Base-by-base conservation (phyloP, 1,140 invertebrate species). In the Colletes latitarsis region DNA sequence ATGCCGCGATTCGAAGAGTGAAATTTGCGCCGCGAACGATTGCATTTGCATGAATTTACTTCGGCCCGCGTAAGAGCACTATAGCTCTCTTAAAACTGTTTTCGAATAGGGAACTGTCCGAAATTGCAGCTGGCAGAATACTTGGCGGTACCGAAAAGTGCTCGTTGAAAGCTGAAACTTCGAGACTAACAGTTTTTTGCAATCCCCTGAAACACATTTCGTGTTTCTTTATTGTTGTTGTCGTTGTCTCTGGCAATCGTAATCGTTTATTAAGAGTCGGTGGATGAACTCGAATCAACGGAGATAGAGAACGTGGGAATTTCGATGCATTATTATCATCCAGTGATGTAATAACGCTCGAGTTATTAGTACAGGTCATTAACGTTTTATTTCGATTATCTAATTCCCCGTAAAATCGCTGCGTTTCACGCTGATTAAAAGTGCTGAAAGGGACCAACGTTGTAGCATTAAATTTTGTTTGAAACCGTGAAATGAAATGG, bases 351-450 rank as follows among this genome's bases (percentile, higher is more conserved):
- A 78, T 78, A 53, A 78, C 63, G 62, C 57, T 49, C 58, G n/a
- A 43, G 58, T 78, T 78, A 78, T 78, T 78, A 78, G 52, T 21
- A 58, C 58, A 62, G 9, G 68, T 17, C 58, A 53, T 78, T 72
- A 78, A 21, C 46, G 30, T 72, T 78, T 78, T 78, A 72, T 52
- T 71, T 53, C 21, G 57, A 39, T 77, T 62, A 62, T 62, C 46
- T 71, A 77, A 77, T 77, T 60, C 67, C 19, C 43, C 55, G 67
- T 41, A 21, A 70, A 77, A 70, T 77, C 55, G 46, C 4, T 39
- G 6, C 9, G 19, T 66, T 43, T 19, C 63, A 19, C 21, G 66
- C 43, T 71, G 58, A 70, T 77, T 71, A 62, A 60, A 52, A 77
- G 67, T 49, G 17, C 41, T 19, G 30, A 17, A 62, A 39, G 4